Percentiles rank a stretch among this genome's conserved stretches.
Evolutionary conservation across 2,797 vertebrate genomes (phyloP).

Genomic region (Phalloptychus januarius): DNA sequence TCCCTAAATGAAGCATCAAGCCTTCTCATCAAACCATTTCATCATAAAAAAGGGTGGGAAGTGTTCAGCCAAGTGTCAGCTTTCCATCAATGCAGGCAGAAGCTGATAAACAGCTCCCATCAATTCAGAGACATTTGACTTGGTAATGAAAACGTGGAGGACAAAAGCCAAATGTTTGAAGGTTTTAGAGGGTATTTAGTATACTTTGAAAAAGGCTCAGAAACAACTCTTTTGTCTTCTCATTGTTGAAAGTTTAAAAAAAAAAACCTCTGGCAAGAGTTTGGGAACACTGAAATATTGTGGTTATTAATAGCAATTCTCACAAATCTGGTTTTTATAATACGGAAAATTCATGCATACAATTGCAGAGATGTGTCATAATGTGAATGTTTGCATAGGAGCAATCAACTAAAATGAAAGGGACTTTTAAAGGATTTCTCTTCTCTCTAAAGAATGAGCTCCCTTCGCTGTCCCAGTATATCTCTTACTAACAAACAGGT

Average conservation of each 20-base stretch:
- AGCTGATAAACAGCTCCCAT: constrained; percentile 10
- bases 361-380: too few relatives aligned
- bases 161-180: constrained; percentile 7
- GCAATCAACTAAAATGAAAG: too few relatives aligned
- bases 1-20: not conserved
- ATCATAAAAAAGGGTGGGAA: not conserved
- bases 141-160: not conserved
- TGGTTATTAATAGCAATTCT: not conserved
- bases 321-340: not conserved
- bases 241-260: constrained; percentile 1
- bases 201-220: not conserved
- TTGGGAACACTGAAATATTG: not conserved
- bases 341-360: not conserved
- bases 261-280: not conserved
- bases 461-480: too few relatives aligned
- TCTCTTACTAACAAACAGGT: too few relatives aligned
- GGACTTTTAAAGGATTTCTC: too few relatives aligned
- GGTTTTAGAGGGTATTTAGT: not conserved
- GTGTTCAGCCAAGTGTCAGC: not conserved
- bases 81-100: constrained; percentile 1
- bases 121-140: constrained; percentile 6
- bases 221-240: not conserved
- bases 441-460: too few relatives aligned
- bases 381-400: too few relatives aligned
- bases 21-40: not conserved